Conservation (phyloP, 2,113 vertebrate species). For the Siphamia tubifer region DNA sequence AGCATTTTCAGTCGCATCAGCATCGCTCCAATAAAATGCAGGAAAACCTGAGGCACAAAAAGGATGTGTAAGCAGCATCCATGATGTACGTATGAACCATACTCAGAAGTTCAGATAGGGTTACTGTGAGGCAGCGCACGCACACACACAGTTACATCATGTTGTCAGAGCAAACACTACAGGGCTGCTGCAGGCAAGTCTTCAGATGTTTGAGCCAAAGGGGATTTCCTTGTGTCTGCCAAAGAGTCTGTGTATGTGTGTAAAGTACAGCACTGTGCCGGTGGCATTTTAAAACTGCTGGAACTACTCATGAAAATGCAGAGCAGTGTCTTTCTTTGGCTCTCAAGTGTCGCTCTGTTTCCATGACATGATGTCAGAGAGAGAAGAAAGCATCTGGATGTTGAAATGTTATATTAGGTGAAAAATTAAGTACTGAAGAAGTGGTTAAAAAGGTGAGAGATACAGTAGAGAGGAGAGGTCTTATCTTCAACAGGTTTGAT, state of each 20-base stretch:
- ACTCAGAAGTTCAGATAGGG: conserved; percentile 2
- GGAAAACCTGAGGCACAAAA: background rate
- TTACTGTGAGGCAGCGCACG: background rate
- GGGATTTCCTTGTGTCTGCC: conserved; percentile 2
- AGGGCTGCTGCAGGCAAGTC: conserved; percentile 18
- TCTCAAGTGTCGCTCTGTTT: background rate
- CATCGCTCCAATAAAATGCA: background rate
- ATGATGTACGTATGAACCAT: background rate
- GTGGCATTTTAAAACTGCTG: background rate
- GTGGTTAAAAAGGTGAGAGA: background rate
- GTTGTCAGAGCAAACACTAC: background rate
- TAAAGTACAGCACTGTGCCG: background rate
- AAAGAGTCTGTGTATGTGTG: background rate
- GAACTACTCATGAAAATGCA: background rate
- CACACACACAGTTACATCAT: conserved; percentile 5
- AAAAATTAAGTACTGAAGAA: background rate
- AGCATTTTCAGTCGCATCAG: background rate
- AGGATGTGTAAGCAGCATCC: background rate
- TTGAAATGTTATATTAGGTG: background rate
- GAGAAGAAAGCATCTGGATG: background rate
- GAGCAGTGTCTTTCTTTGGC: background rate
- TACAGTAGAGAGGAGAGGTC: too few relatives aligned
- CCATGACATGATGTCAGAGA: background rate
- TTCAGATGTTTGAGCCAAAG: conserved; percentile 15
- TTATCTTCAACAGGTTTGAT: too few relatives aligned